phyloP scores from a whole-genome alignment of 64 coral and sea anemone species.

The Dendronephthya gigantea region DNA sequence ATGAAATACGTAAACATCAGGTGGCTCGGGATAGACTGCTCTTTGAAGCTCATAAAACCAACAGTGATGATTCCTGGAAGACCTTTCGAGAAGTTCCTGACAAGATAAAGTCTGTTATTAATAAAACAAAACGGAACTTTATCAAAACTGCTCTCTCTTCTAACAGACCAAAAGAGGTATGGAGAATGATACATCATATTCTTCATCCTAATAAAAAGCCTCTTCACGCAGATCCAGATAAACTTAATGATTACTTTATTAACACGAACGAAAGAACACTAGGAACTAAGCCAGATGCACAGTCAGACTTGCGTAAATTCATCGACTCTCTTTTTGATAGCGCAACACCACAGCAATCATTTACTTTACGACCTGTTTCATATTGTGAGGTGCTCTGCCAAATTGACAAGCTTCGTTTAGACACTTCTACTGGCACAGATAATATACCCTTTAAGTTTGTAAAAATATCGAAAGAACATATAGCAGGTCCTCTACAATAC shows the following conservation, averaged over 20 bases:
- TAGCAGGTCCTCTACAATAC: neutral
- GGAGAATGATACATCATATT: neutral
- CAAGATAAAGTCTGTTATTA: constrained; percentile 39
- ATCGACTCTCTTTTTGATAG: neutral
- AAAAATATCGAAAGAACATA: neutral
- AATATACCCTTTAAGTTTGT: neutral
- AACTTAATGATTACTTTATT: neutral
- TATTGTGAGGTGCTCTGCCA: neutral
- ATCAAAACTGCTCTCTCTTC: constrained; percentile 11
- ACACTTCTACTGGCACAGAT: neutral
- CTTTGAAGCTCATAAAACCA: constrained; percentile 37
- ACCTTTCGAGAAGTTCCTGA: constrained; percentile 34
- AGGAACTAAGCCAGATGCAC: neutral
- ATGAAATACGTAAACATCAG: constrained; percentile 49
- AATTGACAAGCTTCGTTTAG: neutral
- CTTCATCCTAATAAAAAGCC: neutral
- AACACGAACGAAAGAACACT: neutral
- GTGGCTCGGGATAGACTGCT: constrained; percentile 32
- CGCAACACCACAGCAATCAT: neutral
- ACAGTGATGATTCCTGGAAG: constrained; percentile 43
- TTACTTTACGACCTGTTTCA: neutral
- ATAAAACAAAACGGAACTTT: constrained; percentile 44
- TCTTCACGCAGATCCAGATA: neutral
- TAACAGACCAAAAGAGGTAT: neutral
- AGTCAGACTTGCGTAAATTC: neutral